Conservation (phyloP, 2,888 invertebrate species). For the Erynnis tages region DNA sequence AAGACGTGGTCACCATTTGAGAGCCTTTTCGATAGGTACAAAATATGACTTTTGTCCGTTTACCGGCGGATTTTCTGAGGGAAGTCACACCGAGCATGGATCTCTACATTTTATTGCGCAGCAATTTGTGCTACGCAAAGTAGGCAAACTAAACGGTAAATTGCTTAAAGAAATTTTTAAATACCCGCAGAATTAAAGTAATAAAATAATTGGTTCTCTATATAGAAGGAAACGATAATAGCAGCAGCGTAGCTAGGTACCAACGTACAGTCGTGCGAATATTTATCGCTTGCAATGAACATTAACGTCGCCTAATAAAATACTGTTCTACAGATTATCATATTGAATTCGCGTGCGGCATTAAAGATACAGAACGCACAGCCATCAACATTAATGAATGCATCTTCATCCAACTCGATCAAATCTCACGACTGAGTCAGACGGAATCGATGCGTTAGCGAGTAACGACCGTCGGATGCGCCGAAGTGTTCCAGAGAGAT, state of each 20-base stretch:
- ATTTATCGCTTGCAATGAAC: conserved; percentile 25
- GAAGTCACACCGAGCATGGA: too few species aligned
- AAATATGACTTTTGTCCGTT: too few species aligned
- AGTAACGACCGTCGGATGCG: conserved; percentile 79
- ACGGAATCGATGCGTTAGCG: conserved; percentile 72
- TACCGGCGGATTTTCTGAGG: too few species aligned
- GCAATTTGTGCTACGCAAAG: too few species aligned
- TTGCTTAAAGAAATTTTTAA: too few species aligned
- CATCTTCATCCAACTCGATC: conserved; percentile 64
- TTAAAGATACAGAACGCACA: conserved; percentile 47
- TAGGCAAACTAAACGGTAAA: too few species aligned
- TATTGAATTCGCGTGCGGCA: conserved; percentile 31
- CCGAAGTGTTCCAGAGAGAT: conserved; percentile 79
- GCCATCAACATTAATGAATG: conserved; percentile 60
- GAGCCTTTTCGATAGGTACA: too few species aligned
- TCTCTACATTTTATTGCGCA: too few species aligned
- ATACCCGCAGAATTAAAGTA: too few species aligned
- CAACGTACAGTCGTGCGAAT: conserved; percentile 8
- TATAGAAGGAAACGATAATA: neutral
- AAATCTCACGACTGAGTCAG: conserved; percentile 63
- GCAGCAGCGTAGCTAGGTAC: too few species aligned
- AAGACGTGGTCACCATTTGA: too few species aligned
- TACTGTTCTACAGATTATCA: conserved; percentile 29
- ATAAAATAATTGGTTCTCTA: neutral
- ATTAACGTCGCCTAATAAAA: conserved; percentile 26